These are phyloP conservation scores for Bothrops jararaca DNA, from an alignment of 2,113 vertebrate genomes.

Conservation along the genomic window DNA sequence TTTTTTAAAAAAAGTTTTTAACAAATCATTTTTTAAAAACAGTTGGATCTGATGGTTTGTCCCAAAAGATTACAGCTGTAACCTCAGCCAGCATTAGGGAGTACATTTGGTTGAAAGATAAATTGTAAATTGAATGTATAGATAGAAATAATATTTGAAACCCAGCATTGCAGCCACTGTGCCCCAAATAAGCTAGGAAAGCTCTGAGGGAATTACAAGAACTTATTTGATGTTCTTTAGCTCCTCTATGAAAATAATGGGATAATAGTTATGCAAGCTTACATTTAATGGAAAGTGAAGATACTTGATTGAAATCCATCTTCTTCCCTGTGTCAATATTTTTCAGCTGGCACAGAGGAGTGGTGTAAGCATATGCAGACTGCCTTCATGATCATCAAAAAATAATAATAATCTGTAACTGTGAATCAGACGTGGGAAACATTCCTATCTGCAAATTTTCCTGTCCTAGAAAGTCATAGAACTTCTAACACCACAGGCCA, in stretches of 20 bases:
- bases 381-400: not conserved
- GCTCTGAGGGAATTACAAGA: not conserved
- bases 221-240: not conserved
- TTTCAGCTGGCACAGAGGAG: not conserved
- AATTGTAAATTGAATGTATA: not conserved
- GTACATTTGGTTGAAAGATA: not conserved
- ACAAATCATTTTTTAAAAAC: not conserved
- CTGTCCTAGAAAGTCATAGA: not conserved
- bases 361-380: not conserved
- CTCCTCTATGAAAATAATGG: not conserved
- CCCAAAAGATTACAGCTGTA: not conserved
- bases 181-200: not conserved
- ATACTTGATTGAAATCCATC: not conserved
- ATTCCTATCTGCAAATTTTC: not conserved
- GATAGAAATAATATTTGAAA: not conserved
- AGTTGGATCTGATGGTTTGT: not conserved
- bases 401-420: not conserved
- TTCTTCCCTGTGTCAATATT: not conserved
- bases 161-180: not conserved
- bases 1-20: not conserved
- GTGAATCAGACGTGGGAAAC: not conserved
- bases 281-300: not conserved
- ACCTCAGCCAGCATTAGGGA: not conserved
- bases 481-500: not conserved
- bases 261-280: not conserved